phyloP scores from a whole-genome alignment of 2,797 vertebrate genomes.

The Notoglanidium macrostoma region DNA sequence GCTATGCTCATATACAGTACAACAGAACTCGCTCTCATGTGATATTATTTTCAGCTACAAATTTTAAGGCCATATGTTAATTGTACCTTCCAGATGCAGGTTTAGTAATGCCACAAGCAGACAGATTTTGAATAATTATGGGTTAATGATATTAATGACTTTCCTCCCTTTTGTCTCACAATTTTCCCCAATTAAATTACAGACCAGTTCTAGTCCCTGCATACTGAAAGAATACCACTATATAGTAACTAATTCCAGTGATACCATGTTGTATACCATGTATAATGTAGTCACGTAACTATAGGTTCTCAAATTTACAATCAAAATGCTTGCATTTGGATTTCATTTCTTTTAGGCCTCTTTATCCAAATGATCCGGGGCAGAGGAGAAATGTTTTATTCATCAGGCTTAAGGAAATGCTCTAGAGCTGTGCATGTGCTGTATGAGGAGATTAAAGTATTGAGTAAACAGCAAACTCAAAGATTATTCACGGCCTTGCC shows the following conservation, averaged over 20 bases:
- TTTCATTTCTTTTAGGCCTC: not conserved
- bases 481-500: conserved; percentile 3
- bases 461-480: conserved; percentile 24
- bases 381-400: conserved; percentile 34
- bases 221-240: not conserved
- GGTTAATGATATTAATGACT: not conserved
- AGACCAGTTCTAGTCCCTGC: not conserved
- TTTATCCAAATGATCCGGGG: not conserved
- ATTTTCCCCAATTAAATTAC: not conserved
- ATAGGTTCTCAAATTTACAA: not conserved
- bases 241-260: not conserved
- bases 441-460: conserved; percentile 40
- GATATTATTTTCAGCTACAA: too few relatives aligned
- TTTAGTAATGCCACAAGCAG: not conserved
- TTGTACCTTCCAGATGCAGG: not conserved
- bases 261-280: not conserved
- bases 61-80: not conserved
- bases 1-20: too few relatives aligned
- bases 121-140: not conserved
- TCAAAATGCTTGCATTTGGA: not conserved
- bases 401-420: conserved; percentile 23
- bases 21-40: too few relatives aligned
- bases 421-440: conserved; percentile 15
- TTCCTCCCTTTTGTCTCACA: not conserved
- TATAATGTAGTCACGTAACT: not conserved